Evolutionary conservation across 2,888 invertebrate genomes (phyloP), one percentile per base, ranked within the genome.

Genomic region (Carabus problematicus): DNA sequence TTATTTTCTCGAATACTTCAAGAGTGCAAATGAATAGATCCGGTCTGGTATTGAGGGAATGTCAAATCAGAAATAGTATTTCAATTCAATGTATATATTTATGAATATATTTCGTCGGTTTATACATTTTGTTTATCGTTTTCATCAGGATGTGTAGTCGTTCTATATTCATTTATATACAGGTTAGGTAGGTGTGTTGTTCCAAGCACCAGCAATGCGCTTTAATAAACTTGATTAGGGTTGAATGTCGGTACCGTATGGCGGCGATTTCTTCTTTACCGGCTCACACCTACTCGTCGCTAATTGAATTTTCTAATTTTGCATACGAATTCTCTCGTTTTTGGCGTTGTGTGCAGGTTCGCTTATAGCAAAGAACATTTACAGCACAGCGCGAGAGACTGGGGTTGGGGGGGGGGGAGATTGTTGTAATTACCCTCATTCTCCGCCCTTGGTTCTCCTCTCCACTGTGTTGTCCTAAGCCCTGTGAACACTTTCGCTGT

Each of bases 241-340:
- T 64, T 39, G 63, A 54, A 43, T 49, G 52, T 49, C 40, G 63
- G 39, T 40, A 14, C 39, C 16, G 45, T n/a, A 45, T 29, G 60
- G 45, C 63, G 63, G 63, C 63, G 63, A 63, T 63, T 63, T 63
- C 63, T 63, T 63, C 63, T 42, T 12, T 39, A 40, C 42, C 52
- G 40, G 8, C 52, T 11, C 11, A 55, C 55, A 55, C 55, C 55
- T 55, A 16, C n/a, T 55, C 18, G 11, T 29, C 18, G 42, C 78
- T 79, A 79, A 79, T 79, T 79, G 76, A 75, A 73, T 73, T 72
- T 74, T 75, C 75, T 74, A 77, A 78, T 78, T 78, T 75, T 74
- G 79, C 78, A 79, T 79, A 78, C 78, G 77, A 79, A 79, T 79
- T 77, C 74, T 75, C 63, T 63, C 42, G 52, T 63, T 63, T 63